Evolutionary conservation across 2,113 vertebrate genomes (phyloP).

Genomic region (Antechinus flavipes): DNA sequence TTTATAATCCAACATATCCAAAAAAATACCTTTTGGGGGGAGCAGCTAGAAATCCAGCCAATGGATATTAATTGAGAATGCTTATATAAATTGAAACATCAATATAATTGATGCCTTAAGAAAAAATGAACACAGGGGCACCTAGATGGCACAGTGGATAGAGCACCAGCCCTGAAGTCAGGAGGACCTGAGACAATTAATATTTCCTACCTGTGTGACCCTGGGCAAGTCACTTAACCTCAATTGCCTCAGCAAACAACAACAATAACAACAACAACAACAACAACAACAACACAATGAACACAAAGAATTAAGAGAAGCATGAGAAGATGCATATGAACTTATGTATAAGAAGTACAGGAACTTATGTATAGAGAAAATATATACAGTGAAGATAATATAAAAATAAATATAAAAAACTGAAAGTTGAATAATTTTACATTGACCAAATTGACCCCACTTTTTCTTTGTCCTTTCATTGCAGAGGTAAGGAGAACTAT

Average conservation of each 20-base stretch:
- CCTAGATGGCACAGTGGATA: too few species aligned
- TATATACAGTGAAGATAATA: neutral
- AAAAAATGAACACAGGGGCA: neutral
- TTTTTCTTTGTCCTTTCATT: neutral
- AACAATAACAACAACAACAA: neutral
- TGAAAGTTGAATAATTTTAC: neutral
- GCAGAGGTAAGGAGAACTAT: neutral
- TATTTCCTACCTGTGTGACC: too few species aligned
- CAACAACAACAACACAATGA: neutral
- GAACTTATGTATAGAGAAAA: neutral
- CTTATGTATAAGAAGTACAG: neutral
- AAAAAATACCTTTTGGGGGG: neutral
- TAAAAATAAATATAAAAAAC: neutral
- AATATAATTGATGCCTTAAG: neutral
- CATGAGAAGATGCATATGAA: neutral
- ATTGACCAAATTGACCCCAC: neutral
- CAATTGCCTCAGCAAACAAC: too few species aligned
- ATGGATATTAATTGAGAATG: neutral
- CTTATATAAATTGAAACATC: neutral
- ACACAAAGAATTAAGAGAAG: neutral
- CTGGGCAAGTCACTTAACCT: too few species aligned
- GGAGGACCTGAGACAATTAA: too few species aligned
- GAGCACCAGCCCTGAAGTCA: too few species aligned
- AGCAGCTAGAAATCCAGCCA: neutral
- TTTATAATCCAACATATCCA: neutral